A percentile compares a stretch with the other conserved stretches of the same genome.
Evolutionary conservation across 2,888 invertebrate genomes (phyloP).

Genomic region (Nomada ruficornis): DNA sequence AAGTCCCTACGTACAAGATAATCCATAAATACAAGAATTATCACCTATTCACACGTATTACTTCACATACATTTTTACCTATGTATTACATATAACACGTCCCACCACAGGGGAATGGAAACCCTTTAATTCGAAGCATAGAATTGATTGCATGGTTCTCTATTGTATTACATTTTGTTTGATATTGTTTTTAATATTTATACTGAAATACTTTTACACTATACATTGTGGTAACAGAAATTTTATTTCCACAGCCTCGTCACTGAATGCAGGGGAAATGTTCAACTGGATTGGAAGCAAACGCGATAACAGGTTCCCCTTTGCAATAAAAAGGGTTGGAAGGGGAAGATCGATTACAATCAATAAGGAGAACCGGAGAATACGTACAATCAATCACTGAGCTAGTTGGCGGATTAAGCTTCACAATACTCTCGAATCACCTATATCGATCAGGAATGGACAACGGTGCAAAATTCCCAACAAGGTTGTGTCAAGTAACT

Average conservation of each 20-base stretch:
- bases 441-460: constrained; percentile 62
- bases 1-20: too few relatives aligned
- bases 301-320: constrained; percentile 15
- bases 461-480: constrained; percentile 40
- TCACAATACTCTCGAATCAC: constrained; percentile 40
- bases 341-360: constrained; percentile 62
- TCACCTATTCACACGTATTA: too few relatives aligned
- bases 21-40: too few relatives aligned
- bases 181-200: background rate
- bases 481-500: constrained; percentile 28
- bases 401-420: constrained; percentile 65
- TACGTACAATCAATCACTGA: constrained; percentile 69
- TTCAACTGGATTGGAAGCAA: constrained; percentile 17
- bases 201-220: constrained; percentile 1
- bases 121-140: too few relatives aligned
- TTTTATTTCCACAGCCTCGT: background rate
- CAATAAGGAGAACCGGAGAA: constrained; percentile 54
- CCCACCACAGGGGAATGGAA: too few relatives aligned
- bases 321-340: constrained; percentile 29
- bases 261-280: constrained; percentile 10
- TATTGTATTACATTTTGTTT: too few relatives aligned
- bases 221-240: background rate
- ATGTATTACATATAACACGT: too few relatives aligned
- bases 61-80: too few relatives aligned
- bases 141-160: too few relatives aligned